phyloP scores from a whole-genome alignment of 2,113 vertebrate species.

The Myrmophylax atrothorax region DNA sequence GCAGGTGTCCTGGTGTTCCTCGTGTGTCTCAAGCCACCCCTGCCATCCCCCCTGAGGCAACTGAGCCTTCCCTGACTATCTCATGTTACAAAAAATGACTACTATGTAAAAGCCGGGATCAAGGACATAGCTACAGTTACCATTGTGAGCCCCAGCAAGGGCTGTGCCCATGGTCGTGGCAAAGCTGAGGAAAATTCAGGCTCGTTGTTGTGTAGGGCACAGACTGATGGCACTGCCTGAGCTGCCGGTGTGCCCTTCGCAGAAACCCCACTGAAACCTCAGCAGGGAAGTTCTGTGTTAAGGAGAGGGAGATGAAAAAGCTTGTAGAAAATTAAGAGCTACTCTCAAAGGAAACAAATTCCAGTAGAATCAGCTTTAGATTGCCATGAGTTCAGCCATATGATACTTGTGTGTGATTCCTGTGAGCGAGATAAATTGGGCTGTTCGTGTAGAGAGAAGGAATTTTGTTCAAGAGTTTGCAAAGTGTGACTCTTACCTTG shows the following conservation, averaged over 20 bases:
- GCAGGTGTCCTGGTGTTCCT: background rate
- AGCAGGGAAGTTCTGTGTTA: background rate
- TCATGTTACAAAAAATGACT: background rate
- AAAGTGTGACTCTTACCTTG: background rate
- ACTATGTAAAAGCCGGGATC: background rate
- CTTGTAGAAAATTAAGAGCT: conserved; percentile 3
- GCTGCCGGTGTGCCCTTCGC: background rate
- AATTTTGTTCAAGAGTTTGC: background rate
- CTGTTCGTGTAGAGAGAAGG: background rate
- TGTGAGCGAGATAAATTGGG: background rate
- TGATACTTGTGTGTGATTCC: background rate
- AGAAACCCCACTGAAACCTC: background rate
- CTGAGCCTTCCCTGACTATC: background rate
- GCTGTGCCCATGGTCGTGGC: background rate
- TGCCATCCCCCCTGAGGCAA: background rate
- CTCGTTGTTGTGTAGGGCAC: background rate
- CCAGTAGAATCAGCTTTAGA: background rate
- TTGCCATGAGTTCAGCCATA: background rate
- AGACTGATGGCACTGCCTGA: background rate
- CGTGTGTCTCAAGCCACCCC: background rate
- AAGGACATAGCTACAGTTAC: background rate
- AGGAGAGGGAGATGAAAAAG: conserved; percentile 22
- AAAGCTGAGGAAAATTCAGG: background rate
- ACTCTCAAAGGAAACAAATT: background rate
- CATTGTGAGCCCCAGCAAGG: background rate